These are phyloP conservation scores for Musca domestica DNA, from an alignment of 1,140 invertebrate genomes.

Conservation along the genomic window DNA sequence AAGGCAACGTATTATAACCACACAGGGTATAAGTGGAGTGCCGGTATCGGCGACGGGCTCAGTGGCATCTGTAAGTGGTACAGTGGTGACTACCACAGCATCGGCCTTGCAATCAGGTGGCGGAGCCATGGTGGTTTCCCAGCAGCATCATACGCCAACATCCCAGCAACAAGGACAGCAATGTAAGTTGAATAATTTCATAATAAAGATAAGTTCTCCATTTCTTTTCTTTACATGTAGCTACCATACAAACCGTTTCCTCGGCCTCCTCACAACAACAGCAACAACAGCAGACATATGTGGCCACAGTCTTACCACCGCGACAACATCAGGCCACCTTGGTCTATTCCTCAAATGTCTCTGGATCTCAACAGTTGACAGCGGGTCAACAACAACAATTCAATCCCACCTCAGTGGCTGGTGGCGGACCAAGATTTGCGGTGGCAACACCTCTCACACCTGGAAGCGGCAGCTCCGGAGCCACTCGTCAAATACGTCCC, in stretches of 20 bases:
- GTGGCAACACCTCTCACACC: conserved; percentile 40
- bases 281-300: conserved; percentile 34
- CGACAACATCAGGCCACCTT: conserved; percentile 50
- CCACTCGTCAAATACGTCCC: conserved; percentile 40
- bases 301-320: conserved; percentile 48
- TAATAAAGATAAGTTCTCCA: neutral
- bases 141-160: conserved; percentile 22
- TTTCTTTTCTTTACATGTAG: conserved; percentile 24
- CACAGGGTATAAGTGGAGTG: conserved; percentile 32
- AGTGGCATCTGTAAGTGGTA: conserved; percentile 31
- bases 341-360: conserved; percentile 49
- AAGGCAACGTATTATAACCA: conserved; percentile 47
- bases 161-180: conserved; percentile 27
- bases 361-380: conserved; percentile 34
- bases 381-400: conserved; percentile 38
- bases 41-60: conserved; percentile 27
- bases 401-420: conserved; percentile 32
- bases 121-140: neutral
- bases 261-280: conserved; percentile 26
- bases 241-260: conserved; percentile 26
- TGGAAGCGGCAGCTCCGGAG: conserved; percentile 30
- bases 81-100: conserved; percentile 32
- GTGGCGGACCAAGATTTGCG: conserved; percentile 38
- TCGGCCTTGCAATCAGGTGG: conserved; percentile 24
- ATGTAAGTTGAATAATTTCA: conserved; percentile 25